Evolutionary conservation across 1,140 invertebrate species (phyloP).

Genomic region (Zaprionus inermis): DNA sequence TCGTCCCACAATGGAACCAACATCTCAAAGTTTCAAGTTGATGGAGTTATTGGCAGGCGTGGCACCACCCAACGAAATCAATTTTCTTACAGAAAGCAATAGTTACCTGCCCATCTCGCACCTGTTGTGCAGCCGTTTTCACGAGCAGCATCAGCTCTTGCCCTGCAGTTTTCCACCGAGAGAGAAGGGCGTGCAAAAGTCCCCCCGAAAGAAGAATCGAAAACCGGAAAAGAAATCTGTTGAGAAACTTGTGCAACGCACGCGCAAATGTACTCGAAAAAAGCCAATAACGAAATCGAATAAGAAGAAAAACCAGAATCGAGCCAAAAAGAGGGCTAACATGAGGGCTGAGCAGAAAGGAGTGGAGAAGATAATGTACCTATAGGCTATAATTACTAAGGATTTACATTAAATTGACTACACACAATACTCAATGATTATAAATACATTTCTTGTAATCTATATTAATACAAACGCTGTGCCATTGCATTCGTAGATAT

Average conservation of each 20-base stretch:
- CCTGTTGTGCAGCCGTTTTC: constrained; percentile 58
- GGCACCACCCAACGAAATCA: constrained; percentile 44
- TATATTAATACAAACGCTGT: neutral
- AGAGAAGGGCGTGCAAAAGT: neutral
- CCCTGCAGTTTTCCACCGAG: constrained; percentile 59
- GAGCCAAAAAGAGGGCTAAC: constrained; percentile 13
- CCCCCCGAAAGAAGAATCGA: neutral
- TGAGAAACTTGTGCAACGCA: neutral
- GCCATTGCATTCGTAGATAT: neutral
- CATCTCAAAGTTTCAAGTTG: constrained; percentile 52
- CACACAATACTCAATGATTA: neutral
- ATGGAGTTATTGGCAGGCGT: constrained; percentile 38
- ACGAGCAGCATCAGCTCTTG: constrained; percentile 52
- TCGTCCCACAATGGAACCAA: constrained; percentile 30
- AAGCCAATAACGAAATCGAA: neutral
- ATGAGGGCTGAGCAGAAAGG: constrained; percentile 9
- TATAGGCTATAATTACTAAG: no score
- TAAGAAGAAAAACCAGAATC: neutral
- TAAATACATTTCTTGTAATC: neutral
- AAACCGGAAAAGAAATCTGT: neutral
- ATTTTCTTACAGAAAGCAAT: constrained; percentile 53
- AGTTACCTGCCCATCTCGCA: constrained; percentile 60
- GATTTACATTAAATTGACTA: neutral
- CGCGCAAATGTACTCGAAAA: neutral
- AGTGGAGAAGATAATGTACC: constrained; percentile 57